phyloP scores from a whole-genome alignment of 2,888 invertebrate genomes.

The Cryptosula pallasiana region DNA sequence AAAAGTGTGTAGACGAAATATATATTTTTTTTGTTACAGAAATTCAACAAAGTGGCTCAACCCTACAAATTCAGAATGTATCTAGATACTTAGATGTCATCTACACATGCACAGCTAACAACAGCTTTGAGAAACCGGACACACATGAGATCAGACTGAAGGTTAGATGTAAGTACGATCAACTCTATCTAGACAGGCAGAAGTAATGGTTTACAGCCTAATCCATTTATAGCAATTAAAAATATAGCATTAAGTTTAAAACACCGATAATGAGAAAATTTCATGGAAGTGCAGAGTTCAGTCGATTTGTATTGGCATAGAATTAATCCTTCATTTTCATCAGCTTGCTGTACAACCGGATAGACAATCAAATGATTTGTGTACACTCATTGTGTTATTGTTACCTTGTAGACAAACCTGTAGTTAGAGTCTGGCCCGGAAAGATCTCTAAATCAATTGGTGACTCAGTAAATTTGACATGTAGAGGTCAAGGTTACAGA shows the following conservation, averaged over 20 bases:
- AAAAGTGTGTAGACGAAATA: too few species aligned
- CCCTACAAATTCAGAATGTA: not conserved
- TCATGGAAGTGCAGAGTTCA: too few species aligned
- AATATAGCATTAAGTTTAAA: too few species aligned
- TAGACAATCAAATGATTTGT: too few species aligned
- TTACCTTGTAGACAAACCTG: not conserved
- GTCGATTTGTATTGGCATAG: too few species aligned
- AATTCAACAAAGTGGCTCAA: not conserved
- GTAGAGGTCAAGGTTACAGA: not conserved
- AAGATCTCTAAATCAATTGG: not conserved
- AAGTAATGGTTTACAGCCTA: too few species aligned
- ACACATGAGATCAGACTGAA: not conserved
- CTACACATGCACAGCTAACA: conserved; percentile 11
- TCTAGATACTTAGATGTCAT: conserved; percentile 3
- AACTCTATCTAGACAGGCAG: too few species aligned
- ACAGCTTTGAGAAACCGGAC: not conserved
- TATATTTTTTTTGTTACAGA: conserved; percentile 9
- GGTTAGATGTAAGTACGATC: conserved; percentile 14
- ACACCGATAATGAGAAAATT: too few species aligned
- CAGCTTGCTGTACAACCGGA: too few species aligned
- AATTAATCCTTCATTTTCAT: too few species aligned
- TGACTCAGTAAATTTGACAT: not conserved
- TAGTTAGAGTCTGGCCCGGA: not conserved
- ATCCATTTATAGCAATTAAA: too few species aligned
- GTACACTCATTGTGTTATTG: too few species aligned